Percentiles rank a stretch among this genome's conserved stretches.
Conservation (phyloP, 2,113 vertebrate species). For the Martes martes region DNA sequence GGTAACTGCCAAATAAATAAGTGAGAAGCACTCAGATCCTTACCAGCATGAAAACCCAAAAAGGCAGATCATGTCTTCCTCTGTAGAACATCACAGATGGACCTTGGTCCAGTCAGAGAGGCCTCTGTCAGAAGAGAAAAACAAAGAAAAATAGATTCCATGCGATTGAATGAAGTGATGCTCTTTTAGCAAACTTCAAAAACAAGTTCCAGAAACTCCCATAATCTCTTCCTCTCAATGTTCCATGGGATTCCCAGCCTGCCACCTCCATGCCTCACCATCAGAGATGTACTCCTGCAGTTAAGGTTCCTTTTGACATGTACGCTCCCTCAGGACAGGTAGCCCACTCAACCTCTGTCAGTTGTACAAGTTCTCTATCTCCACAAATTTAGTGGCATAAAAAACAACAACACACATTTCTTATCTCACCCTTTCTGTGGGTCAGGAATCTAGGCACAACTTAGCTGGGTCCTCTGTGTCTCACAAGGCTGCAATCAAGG, state of each 20-base stretch:
- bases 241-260: rapidly evolving
- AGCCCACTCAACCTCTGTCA: not conserved
- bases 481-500: not conserved
- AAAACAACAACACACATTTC: not conserved
- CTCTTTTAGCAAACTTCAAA: not conserved
- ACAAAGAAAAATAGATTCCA: not conserved
- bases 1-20: not conserved
- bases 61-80: not conserved
- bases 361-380: not conserved
- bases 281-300: not conserved
- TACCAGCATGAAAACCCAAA: not conserved
- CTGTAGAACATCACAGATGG: not conserved
- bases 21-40: not conserved
- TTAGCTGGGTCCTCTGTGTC: not conserved
- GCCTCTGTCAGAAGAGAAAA: not conserved
- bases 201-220: not conserved
- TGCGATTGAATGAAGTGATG: not conserved
- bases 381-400: not conserved
- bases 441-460: not conserved
- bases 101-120: not conserved
- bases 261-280: too few species aligned
- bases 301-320: not conserved
- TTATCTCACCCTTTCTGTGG: not conserved
- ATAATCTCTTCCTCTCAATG: not conserved
- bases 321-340: not conserved